These are phyloP conservation scores for Amphipyra tragopoginis DNA, from an alignment of 2,888 invertebrate genomes.

Conservation along the genomic window DNA sequence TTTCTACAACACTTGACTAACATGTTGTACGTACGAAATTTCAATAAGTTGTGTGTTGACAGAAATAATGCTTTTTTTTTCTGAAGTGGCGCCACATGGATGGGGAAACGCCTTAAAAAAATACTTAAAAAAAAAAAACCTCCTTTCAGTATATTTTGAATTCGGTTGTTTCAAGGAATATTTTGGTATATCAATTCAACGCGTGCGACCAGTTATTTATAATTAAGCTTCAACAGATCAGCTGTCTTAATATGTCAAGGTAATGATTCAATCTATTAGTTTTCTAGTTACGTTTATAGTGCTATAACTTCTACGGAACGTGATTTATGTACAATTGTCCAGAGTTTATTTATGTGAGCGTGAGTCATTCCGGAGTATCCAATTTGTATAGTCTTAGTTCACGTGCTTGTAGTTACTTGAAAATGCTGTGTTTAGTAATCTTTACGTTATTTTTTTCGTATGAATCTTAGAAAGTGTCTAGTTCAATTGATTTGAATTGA, in stretches of 20 bases:
- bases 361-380: conserved; percentile 8
- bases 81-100: no score
- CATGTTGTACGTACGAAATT: no score
- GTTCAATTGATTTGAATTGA: no score
- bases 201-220: conserved; percentile 8
- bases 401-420: not conserved
- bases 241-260: conserved; percentile 42
- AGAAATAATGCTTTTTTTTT: no score
- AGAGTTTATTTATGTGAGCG: conserved; percentile 12
- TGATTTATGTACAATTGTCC: conserved; percentile 21
- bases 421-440: no score
- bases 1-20: no score
- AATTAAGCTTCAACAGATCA: not conserved
- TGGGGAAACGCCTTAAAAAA: no score
- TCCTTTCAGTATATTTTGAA: no score
- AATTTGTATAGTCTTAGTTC: not conserved
- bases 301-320: conserved; percentile 10
- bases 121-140: no score
- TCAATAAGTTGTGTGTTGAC: no score
- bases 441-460: no score
- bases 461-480: no score
- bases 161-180: not conserved
- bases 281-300: not conserved
- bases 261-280: conserved; percentile 18
- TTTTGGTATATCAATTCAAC: conserved; percentile 2